These are phyloP conservation scores for Mustelus asterias DNA, from an alignment of 2,113 vertebrate genomes.

Conservation along the genomic window DNA sequence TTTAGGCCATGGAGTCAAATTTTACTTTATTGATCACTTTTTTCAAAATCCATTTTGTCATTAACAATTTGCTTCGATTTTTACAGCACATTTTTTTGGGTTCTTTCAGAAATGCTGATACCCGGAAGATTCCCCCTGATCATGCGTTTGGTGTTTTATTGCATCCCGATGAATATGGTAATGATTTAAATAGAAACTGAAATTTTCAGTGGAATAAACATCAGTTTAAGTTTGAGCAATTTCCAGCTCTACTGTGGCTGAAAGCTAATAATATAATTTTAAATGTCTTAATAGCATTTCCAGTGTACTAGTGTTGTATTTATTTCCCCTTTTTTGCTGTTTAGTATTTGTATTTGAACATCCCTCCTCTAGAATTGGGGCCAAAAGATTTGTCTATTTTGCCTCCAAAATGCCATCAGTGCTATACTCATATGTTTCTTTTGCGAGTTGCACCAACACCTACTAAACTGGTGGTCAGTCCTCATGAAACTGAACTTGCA, in stretches of 20 bases:
- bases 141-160: constrained; percentile 54
- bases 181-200: constrained; percentile 41
- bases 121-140: constrained; percentile 50
- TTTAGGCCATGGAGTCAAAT: not conserved
- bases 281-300: not conserved
- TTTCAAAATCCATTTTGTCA: not conserved
- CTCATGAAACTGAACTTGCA: no score
- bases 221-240: not conserved
- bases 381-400: no score
- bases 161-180: constrained; percentile 50
- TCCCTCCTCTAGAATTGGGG: not conserved
- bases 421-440: no score
- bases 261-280: not conserved
- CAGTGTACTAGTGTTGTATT: not conserved
- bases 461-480: no score
- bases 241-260: not conserved
- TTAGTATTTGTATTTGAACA: not conserved
- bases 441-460: no score
- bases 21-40: not conserved
- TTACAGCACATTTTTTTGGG: constrained; percentile 41
- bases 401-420: no score
- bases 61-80: not conserved
- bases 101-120: constrained; percentile 57
- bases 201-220: not conserved
- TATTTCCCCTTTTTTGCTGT: not conserved